Evolutionary conservation across 2,888 invertebrate species (phyloP), one percentile per base, ranked within the genome.

Genomic region (Euplexia lucipara): DNA sequence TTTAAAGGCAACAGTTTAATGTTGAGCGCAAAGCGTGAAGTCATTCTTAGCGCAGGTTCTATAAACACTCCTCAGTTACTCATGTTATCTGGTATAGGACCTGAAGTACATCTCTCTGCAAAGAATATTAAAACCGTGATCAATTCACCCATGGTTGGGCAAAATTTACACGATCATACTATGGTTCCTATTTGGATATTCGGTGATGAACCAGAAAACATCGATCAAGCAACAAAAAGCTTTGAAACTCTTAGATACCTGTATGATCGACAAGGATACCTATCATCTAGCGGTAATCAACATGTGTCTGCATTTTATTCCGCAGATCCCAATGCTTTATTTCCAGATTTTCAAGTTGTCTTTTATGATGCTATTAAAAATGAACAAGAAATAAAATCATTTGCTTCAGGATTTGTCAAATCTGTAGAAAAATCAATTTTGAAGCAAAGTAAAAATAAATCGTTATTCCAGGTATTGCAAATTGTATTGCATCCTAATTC

Each of bases 11-110:
- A 8, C 0, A 62, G 5, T 16, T 52, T 64, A 9, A 65, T 7
- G n/a, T 12, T 77, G 16, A 54, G 56, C 12, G 67, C 74, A 39
- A 68, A 44, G 18, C 34, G 1, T n/a, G 77, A 82, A 64, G 70
- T 82, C 1, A 70, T 79, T 64, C 20, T 78, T 0, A 78, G 75
- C 20, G 74, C 75, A 0, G 81, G 74, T 42, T 39, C 79, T 9
- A 44, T 78, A 30, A 60, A 65, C 16, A 68, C 73, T 10, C 74
- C 77, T 30, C 71, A 79, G 16, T 26, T 80, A 6, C 48, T 80
- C 9, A 80, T 82, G 79, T 52, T 78, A 7, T 82, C 81, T 42
- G 81, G 81, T 35, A 60, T 81, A 34, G 81, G 81, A 30, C 77
- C 79, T 3, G 45, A 51, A 47, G 26, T 69, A 48, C 75, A 77